Base-by-base conservation (phyloP, 2,888 invertebrate genomes). In the Thereva unica region DNA sequence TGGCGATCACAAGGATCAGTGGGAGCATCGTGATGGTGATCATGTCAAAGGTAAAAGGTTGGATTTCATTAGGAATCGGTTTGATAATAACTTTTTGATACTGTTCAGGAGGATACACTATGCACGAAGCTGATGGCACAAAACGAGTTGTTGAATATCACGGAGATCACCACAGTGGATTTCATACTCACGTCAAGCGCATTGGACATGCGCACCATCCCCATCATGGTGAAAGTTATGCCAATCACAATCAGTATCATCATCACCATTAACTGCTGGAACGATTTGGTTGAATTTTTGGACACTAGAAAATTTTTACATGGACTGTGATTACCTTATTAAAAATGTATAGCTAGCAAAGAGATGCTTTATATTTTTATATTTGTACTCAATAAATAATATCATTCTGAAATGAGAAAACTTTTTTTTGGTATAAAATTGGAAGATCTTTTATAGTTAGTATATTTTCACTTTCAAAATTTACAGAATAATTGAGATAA, bases 61-160 rank as follows among this genome's bases (percentile, higher is more conserved):
- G 2, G 1, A 4, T 12, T 42, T n/a, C 1, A 23, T 37, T 38
- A 9, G 1, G 6, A 6, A 5, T 38, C n/a, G n/a, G 5, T 4
- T n/a, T 9, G 3, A 40, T 9, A 3, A 40, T 41, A 23, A 23
- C 38, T 8, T 9, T 55, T 7, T 38, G 41, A 34, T 23, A 44
- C 55, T 12, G 41, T 23, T 55, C 10, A 76, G 77, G 77, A 49
- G 75, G 76, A 56, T 84, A 84, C 71, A 80, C 81, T 1, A 74
- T 84, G 4, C 81, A 83, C 69, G 82, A 83, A 73, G 75, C 83
- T 34, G 83, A 83, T 71, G 83, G 83, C 54, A 83, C 82, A 1
- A 82, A 83, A n/a, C 76, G 84, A 68, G 74, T 84, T 59, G 82
- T 83, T 47, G 82, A 82, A 72, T 83, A 83, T 71, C 76, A 78